phyloP scores from a whole-genome alignment of 2,797 vertebrate species.

The Oreochromis mossambicus region DNA sequence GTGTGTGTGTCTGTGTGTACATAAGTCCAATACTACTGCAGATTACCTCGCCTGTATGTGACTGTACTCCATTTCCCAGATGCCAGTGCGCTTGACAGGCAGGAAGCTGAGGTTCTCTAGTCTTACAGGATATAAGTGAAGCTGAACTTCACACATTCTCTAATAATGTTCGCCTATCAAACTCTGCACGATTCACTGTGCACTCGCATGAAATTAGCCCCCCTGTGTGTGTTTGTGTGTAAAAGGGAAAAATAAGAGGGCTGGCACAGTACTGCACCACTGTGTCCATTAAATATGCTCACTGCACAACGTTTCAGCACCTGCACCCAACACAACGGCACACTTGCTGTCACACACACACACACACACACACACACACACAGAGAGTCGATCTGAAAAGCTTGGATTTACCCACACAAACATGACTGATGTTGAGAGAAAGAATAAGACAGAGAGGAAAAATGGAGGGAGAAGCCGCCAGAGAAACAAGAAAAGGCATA shows the following conservation, averaged over 20 bases:
- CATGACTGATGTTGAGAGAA: slow-evolving; percentile 4
- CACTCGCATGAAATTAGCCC: slow-evolving; percentile 27
- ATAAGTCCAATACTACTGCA: background rate
- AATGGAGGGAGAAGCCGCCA: background rate
- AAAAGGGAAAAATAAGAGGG: slow-evolving; percentile 16
- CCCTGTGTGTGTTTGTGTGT: slow-evolving; percentile 12
- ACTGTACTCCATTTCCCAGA: slow-evolving; percentile 4
- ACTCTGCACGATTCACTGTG: slow-evolving; percentile 5
- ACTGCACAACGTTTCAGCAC: slow-evolving; percentile 66
- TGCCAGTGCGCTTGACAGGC: background rate
- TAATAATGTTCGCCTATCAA: background rate
- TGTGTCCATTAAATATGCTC: slow-evolving; percentile 68
- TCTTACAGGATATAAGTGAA: slow-evolving; percentile 1
- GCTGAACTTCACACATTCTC: slow-evolving; percentile 1
- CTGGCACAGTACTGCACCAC: slow-evolving; percentile 21
- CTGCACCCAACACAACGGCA: slow-evolving; percentile 57
- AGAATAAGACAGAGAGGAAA: background rate
- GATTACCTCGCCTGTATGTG: background rate
- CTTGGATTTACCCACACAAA: slow-evolving; percentile 33
- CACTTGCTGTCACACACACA: slow-evolving; percentile 23
- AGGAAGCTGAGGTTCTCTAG: background rate
- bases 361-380: slow-evolving; percentile 24
- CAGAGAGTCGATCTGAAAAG: slow-evolving; percentile 17
- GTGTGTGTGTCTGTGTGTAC: background rate
- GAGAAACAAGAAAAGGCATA: slow-evolving; percentile 17